phyloP scores from a whole-genome alignment of 2,113 vertebrate genomes.

The Cheilinus undulatus region DNA sequence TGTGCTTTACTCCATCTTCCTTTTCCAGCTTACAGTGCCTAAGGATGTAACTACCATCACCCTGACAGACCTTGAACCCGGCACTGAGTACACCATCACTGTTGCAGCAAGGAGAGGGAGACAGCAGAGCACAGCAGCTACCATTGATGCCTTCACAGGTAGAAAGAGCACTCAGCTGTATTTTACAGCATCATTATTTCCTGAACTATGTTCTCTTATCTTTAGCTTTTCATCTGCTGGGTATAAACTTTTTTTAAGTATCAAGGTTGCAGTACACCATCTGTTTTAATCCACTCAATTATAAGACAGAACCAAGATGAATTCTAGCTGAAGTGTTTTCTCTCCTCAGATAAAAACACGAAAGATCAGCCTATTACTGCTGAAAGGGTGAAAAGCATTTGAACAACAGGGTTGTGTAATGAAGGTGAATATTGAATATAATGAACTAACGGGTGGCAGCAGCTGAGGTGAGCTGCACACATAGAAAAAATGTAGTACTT shows the following conservation, averaged over 20 bases:
- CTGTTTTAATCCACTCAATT: conserved; percentile 34
- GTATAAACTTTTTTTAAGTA: conserved; percentile 1
- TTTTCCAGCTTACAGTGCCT: conserved; percentile 84
- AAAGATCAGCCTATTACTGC: conserved; percentile 35
- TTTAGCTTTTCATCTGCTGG: conserved; percentile 17
- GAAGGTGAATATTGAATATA: conserved; percentile 42
- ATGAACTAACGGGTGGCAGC: conserved; percentile 45
- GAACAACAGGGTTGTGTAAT: conserved; percentile 29
- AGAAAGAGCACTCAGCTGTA: conserved; percentile 23
- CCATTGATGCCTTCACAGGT: conserved; percentile 97
- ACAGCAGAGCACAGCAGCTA: conserved; percentile 92
- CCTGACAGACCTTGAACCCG: conserved; percentile 90
- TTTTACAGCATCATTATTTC: not conserved
- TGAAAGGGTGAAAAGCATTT: conserved; percentile 8
- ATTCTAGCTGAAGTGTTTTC: not conserved
- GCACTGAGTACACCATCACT: conserved; percentile 95
- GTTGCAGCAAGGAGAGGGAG: conserved; percentile 92
- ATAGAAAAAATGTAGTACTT: conserved; percentile 26
- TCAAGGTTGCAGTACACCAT: not conserved
- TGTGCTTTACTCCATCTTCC: not conserved
- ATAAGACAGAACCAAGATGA: conserved; percentile 16
- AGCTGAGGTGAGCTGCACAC: conserved; percentile 39
- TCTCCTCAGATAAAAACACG: conserved; percentile 27
- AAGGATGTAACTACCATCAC: conserved; percentile 86
- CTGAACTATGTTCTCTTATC: not conserved